phyloP scores from a whole-genome alignment of 2,113 vertebrate genomes.

The Dendrocopos noguchii region DNA sequence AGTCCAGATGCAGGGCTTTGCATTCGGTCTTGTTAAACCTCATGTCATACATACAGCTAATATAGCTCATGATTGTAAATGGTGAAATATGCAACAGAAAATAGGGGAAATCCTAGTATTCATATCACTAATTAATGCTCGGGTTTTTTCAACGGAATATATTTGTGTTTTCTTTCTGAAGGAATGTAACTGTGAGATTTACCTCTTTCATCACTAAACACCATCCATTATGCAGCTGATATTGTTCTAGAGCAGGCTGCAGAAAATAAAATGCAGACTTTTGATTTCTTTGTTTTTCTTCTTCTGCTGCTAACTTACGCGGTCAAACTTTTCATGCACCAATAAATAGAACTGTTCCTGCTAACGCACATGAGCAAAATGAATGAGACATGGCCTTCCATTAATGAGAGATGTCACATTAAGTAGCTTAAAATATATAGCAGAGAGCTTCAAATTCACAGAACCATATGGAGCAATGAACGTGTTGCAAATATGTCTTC shows the following conservation, averaged over 20 bases:
- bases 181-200: not conserved
- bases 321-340: not conserved
- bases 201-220: not conserved
- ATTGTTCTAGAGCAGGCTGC: not conserved
- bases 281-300: not conserved
- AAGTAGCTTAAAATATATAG: not conserved
- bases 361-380: not conserved
- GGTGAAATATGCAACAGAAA: not conserved
- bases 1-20: too few relatives aligned
- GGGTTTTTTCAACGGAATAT: rapidly evolving
- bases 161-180: not conserved
- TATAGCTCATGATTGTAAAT: not conserved
- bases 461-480: not conserved
- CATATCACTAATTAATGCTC: not conserved
- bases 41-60: not conserved
- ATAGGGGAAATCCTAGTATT: not conserved
- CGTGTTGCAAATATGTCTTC: not conserved
- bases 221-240: not conserved
- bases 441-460: not conserved
- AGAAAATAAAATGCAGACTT: not conserved
- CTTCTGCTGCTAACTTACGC: not conserved
- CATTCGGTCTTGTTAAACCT: too few relatives aligned
- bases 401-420: not conserved
- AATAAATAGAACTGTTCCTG: not conserved
- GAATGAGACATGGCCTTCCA: not conserved